Conservation (phyloP, 2,797 vertebrate species). For the Lacerta agilis region DNA sequence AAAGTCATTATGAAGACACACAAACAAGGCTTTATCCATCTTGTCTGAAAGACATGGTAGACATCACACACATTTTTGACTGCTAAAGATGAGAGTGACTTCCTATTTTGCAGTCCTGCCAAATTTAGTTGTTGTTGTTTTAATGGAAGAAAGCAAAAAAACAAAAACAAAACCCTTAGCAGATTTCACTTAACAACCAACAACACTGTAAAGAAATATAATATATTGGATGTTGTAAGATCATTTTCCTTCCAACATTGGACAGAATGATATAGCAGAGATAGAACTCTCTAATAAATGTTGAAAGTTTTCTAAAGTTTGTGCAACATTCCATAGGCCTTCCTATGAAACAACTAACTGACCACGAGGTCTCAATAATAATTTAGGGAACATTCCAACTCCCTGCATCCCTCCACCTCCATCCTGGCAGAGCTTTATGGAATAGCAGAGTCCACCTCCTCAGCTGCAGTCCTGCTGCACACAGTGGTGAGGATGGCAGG, state of each 20-base stretch:
- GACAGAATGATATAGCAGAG: conserved; percentile 6
- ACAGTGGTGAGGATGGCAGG: too few species aligned
- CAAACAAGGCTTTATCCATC: conserved; percentile 50
- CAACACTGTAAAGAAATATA: not conserved
- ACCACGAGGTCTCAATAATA: not conserved
- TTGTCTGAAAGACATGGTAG: conserved; percentile 40
- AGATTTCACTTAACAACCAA: conserved; percentile 30
- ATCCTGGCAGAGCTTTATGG: too few species aligned
- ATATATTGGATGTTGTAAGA: conserved; percentile 4
- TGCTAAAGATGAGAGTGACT: conserved; percentile 26
- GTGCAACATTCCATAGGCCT: conserved; percentile 31
- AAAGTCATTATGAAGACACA: conserved; percentile 58
- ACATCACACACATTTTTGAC: conserved; percentile 33
- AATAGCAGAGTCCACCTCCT: too few species aligned
- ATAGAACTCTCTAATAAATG: conserved; percentile 26
- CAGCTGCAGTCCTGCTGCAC: too few species aligned
- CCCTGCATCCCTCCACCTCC: too few species aligned
- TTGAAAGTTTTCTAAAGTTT: not conserved
- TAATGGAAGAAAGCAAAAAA: conserved; percentile 27
- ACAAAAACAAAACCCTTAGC: not conserved
- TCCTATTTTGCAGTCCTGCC: conserved; percentile 9
- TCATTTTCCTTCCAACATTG: not conserved
- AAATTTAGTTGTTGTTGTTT: conserved; percentile 38
- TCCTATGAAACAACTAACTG: not conserved
- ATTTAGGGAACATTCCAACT: conserved; percentile 20